Evolutionary conservation across 2,888 invertebrate species (phyloP), one percentile per base, ranked within the genome.

Genomic region (Caenorhabditis panamensis): DNA sequence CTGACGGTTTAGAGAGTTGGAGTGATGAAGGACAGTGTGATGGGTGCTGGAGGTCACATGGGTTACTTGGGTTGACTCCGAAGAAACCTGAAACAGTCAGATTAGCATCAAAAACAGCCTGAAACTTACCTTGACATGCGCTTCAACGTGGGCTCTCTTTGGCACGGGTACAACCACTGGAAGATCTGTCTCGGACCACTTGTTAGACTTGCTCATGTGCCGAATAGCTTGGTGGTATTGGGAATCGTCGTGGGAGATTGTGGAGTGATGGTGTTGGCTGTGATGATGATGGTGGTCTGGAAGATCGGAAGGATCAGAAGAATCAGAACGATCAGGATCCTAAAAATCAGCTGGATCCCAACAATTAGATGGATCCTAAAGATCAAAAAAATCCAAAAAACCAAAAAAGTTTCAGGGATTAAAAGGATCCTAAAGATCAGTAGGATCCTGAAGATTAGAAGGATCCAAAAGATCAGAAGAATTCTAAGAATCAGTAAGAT

Each of bases 171-270:
- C 22, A 41, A 41, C 16, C 13, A 41, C 41, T 16, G 41, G 41
- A 41, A 41, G 41, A n/a, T 66, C 66, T 36, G 16, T 28, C 31
- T 82, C 82, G 9, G 58, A 66, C 83, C 83, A 84, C 20, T 75
- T 78, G 51, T 85, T 85, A 16, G 75, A 76, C 41, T 77, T 80
- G 71, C 85, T 85, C 85, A 85, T 83, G 41, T 73, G 67, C 11
- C 79, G 79, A 41, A 79, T 79, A 16, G 69, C 67, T 26, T 41
- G 41, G 13, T 41, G 41, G 41, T 41, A 41, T 13, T 41, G 41
- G 2, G 13, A 3, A 16, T 41, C 41, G 41, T 41, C 41, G 13
- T 41, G 41, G 41, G 41, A 41, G 5, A 41, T 13, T 6, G 41
- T 41, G 31, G 47, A 31, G 13, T 59, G 47, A 37, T 68, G 47